Evolutionary conservation across 1,140 invertebrate species (phyloP), one percentile per base, ranked within the genome.

Genomic region (Chionoecetes opilio): DNA sequence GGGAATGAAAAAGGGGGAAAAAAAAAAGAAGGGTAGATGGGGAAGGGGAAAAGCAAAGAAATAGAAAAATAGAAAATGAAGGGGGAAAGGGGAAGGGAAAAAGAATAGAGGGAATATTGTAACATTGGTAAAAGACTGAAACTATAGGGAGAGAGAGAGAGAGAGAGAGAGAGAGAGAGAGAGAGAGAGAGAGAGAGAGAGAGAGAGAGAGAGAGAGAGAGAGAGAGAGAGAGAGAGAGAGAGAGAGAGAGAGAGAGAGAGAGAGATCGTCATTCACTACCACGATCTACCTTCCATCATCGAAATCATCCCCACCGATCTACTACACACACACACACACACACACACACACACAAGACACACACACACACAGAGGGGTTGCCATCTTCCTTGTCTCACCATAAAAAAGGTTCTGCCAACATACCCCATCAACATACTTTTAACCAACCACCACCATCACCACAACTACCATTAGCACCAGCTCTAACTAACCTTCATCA

Each of bases 221-320:
- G 82, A 84, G 82, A 84, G 82, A 84, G 82, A 84, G 82, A 84
- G 82, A 84, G 82, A 84, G 82, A 84, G 82, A 84, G 82, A 84
- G 82, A 84, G 82, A 84, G 82, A 84, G 82, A 84, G 82, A 84
- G 82, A 84, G 82, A 84, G 82, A 84, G 82, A 84, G 82, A 84
- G 82, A 84, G 82, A 84, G 82, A 84, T 0, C n/a, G 82, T 34
- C 82, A 8, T 9, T 53, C 82, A 84, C 82, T 9, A 84, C 82
- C 26, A 84, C 82, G 3, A 1, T 84, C 82, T 84, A n/a, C 82
- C 32, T 0, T 84, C 26, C 9, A 17, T 26, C 3, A 31, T 11
- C 32, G 17, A 5, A 29, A 31, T n/a, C 32, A 3, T 84, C 82
- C 9, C 82, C 32, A 11, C 32, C 3, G 11, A 29, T 84, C 82